Percentiles rank a stretch among this genome's conserved stretches.
phyloP scores from a whole-genome alignment of 2,113 vertebrate species.

The Thryonomys swinderianus region DNA sequence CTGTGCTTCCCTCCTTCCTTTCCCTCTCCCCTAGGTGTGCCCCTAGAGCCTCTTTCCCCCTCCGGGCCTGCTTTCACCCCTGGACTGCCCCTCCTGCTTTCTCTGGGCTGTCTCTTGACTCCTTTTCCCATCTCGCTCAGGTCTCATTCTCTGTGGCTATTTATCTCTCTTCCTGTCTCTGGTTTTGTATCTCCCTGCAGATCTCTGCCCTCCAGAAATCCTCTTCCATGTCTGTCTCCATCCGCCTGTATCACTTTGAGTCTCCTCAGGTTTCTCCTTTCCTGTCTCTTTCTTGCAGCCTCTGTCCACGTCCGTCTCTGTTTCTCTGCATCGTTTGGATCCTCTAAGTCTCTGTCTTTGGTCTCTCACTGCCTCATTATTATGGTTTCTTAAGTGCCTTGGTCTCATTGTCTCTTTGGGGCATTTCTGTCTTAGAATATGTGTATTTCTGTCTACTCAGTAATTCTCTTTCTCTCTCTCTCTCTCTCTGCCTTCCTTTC shows the following conservation, averaged over 20 bases:
- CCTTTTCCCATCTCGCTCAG: too few relatives aligned
- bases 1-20: neutral
- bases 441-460: slow-evolving; percentile 59
- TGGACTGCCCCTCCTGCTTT: neutral
- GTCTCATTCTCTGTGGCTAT: neutral
- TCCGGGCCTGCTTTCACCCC: neutral
- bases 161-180: slow-evolving; percentile 60
- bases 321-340: slow-evolving; percentile 78
- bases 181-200: neutral
- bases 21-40: neutral
- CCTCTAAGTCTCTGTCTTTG: neutral
- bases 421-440: slow-evolving; percentile 79
- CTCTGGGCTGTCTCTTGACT: neutral
- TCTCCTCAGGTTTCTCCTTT: slow-evolving; percentile 82
- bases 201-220: neutral
- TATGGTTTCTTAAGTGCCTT: neutral
- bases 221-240: slow-evolving; percentile 61
- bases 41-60: neutral
- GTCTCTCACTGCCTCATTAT: slow-evolving; percentile 68
- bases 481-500: slow-evolving; percentile 58
- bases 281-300: slow-evolving; percentile 78
- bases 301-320: slow-evolving; percentile 70
- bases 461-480: slow-evolving; percentile 31
- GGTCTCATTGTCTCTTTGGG: neutral
- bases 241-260: slow-evolving; percentile 69